Percentiles rank a stretch among this genome's conserved stretches.
These are phyloP conservation scores for Ictidomys tridecemlineatus DNA, from an alignment of 2,113 vertebrate species.

Conservation along the genomic window DNA sequence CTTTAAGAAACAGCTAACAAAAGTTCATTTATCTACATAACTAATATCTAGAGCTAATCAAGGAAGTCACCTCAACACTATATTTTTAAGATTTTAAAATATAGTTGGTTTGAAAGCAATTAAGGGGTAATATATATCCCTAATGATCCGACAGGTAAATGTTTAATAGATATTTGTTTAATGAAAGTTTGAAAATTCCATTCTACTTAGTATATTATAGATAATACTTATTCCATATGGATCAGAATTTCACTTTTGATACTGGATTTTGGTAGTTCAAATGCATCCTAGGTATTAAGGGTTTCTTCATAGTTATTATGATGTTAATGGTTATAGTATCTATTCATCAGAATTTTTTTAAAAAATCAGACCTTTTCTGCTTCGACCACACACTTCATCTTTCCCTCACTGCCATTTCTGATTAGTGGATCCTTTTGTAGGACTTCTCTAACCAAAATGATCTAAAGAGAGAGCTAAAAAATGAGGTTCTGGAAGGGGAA, in stretches of 20 bases:
- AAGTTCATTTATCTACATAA: not conserved
- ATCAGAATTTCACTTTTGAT: not conserved
- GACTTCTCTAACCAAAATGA: not conserved
- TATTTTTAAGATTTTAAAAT: slow-evolving; percentile 34
- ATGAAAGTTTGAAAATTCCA: slow-evolving; percentile 18
- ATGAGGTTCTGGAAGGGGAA: not conserved
- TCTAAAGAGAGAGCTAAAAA: not conserved
- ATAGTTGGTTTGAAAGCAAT: not conserved
- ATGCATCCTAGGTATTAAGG: not conserved
- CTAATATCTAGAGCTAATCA: not conserved
- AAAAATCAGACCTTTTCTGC: not conserved
- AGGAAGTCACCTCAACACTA: slow-evolving; percentile 16
- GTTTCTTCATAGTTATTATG: not conserved
- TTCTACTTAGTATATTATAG: not conserved
- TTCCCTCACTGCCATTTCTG: not conserved
- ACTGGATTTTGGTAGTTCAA: not conserved
- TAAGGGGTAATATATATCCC: not conserved
- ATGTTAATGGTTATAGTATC: not conserved
- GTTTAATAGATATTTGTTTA: slow-evolving; percentile 14
- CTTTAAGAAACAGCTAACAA: slow-evolving; percentile 24
- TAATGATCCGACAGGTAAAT: not conserved
- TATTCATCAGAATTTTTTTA: not conserved
- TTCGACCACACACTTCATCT: not conserved
- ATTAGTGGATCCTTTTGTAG: not conserved
- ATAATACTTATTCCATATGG: not conserved